These are phyloP conservation scores for Anas platyrhynchos DNA, from an alignment of 2,113 vertebrate species.

Conservation along the genomic window DNA sequence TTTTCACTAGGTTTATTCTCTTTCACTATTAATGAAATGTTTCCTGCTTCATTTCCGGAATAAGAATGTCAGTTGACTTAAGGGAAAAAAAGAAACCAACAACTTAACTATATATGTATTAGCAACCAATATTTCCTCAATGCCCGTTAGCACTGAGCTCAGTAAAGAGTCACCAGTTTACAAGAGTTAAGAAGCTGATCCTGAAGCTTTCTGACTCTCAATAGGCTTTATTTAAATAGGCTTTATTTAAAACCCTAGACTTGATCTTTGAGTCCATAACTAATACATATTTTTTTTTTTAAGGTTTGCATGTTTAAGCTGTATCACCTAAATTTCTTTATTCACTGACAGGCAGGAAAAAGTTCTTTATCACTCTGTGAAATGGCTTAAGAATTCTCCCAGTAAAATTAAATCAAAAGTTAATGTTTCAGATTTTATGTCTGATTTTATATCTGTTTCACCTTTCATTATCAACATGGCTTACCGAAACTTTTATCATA, in stretches of 20 bases:
- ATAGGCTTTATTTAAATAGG: background rate
- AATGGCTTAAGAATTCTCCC: background rate
- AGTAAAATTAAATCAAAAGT: background rate
- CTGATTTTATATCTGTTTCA: background rate
- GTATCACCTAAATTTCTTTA: background rate
- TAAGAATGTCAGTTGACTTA: background rate
- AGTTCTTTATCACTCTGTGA: background rate
- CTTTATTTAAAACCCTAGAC: background rate
- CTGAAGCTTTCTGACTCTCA: background rate
- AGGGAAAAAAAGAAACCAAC: background rate
- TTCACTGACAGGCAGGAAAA: background rate
- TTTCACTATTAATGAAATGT: conserved; percentile 19
- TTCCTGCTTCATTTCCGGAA: conserved; percentile 9
- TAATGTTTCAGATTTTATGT: background rate
- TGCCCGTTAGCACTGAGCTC: background rate
- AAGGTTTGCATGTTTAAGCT: background rate
- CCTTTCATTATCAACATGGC: background rate
- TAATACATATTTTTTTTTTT: background rate
- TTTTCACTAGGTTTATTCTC: background rate
- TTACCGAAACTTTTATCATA: background rate
- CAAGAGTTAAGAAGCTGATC: background rate
- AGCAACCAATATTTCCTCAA: background rate
- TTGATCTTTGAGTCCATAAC: background rate
- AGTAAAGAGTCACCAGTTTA: background rate
- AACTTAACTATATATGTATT: background rate